phyloP scores from a whole-genome alignment of 2,888 invertebrate genomes.

The Pedicia rivosa region DNA sequence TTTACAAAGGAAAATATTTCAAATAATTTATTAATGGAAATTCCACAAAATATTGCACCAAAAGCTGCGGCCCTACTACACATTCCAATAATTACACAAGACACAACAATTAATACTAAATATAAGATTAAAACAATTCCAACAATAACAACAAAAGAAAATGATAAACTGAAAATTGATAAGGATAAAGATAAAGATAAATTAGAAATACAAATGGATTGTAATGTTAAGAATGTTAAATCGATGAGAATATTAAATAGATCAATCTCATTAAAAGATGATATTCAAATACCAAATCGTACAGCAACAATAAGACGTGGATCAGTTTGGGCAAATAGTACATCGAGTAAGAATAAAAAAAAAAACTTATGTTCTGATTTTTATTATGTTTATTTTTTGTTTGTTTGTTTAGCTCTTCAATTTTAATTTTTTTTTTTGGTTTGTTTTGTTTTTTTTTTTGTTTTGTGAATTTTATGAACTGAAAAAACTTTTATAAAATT shows the following conservation, averaged over 20 bases:
- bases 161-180: conserved; percentile 14
- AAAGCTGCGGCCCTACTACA: conserved; percentile 45
- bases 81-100: conserved; percentile 30
- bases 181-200: not conserved
- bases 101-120: not conserved
- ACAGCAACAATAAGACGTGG: conserved; percentile 14
- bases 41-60: conserved; percentile 34
- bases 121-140: conserved; percentile 12
- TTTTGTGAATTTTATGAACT: conserved; percentile 4
- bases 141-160: conserved; percentile 12
- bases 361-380: not conserved
- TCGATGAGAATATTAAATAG: conserved; percentile 7
- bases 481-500: too few relatives aligned
- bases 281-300: not conserved
- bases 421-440: conserved; percentile 12
- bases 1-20: conserved; percentile 26
- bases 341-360: conserved; percentile 12
- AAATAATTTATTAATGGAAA: not conserved
- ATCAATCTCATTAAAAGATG: conserved; percentile 9
- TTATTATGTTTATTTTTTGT: conserved; percentile 1
- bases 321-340: conserved; percentile 14
- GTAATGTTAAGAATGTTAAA: not conserved
- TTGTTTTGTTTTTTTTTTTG: conserved; percentile 13
- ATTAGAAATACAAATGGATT: not conserved
- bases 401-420: not conserved